Evolutionary conservation across 2,797 vertebrate genomes (phyloP).

Genomic region (Ispidina lecontei): DNA sequence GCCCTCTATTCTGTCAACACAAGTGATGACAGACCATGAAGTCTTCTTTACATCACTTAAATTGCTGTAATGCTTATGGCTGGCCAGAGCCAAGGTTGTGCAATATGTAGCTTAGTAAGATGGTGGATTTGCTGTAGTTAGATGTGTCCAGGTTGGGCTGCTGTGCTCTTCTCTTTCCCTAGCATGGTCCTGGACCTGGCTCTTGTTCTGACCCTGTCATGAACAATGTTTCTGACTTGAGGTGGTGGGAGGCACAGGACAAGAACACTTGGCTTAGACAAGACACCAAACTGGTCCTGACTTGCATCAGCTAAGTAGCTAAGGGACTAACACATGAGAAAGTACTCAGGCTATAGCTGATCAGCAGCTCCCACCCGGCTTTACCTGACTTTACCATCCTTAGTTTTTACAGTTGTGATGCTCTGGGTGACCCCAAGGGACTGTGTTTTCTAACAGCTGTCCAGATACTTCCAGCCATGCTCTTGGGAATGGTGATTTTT

Average conservation of each 20-base stretch:
- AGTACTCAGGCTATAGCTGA: background rate
- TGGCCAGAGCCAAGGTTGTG: background rate
- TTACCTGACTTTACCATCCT: background rate
- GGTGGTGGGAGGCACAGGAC: background rate
- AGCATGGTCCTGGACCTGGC: background rate
- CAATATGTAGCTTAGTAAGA: fast-evolving
- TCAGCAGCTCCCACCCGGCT: background rate
- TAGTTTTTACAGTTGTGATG: background rate
- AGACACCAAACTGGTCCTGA: background rate
- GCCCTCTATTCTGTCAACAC: background rate
- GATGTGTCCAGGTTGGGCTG: background rate
- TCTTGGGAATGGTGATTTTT: background rate
- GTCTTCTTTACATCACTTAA: background rate
- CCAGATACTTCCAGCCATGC: background rate
- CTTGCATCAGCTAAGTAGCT: background rate
- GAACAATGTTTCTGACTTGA: background rate
- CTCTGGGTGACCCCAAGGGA: background rate
- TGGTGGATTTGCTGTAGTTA: background rate
- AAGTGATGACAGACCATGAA: background rate
- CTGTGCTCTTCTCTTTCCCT: background rate
- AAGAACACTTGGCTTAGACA: background rate
- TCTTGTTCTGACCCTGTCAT: background rate
- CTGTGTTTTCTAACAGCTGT: background rate
- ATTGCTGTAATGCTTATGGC: background rate
- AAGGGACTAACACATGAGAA: background rate